Conservation (phyloP, 2,113 vertebrate species). For the Pseudorasbora parva region DNA sequence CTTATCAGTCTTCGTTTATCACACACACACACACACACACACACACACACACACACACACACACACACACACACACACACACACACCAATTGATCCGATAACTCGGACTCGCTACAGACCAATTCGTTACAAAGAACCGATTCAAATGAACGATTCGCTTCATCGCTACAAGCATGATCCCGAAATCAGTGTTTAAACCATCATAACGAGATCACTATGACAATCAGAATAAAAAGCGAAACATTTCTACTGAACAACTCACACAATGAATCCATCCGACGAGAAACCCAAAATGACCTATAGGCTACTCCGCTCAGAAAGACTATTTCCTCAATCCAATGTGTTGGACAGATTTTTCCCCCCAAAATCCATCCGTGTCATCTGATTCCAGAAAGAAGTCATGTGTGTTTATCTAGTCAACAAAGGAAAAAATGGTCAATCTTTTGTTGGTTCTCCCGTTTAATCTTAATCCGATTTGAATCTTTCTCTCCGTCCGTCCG, state of each 20-base stretch:
- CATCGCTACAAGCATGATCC: not conserved
- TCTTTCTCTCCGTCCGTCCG: conserved; percentile 53
- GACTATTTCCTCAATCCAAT: not conserved
- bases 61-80: not conserved
- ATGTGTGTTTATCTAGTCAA: conserved; percentile 59
- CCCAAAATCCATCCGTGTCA: not conserved
- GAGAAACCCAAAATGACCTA: conserved; percentile 14
- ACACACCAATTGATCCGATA: not conserved
- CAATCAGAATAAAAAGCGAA: not conserved
- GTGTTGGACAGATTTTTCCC: not conserved
- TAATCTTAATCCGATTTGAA: conserved; percentile 76
- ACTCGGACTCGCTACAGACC: not conserved
- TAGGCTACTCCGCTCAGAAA: not conserved
- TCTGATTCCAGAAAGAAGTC: not conserved
- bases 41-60: not conserved
- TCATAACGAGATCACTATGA: not conserved
- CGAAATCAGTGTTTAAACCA: not conserved
- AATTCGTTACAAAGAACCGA: conserved; percentile 1
- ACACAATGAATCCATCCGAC: not conserved
- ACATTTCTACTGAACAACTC: not conserved
- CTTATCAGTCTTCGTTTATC: not conserved
- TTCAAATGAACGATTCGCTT: not conserved
- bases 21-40: not conserved
- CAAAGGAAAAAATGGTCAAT: conserved; percentile 68
- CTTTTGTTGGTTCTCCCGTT: conserved; percentile 66